Percentiles rank a stretch among this genome's conserved stretches.
Conservation (phyloP, 2,797 vertebrate genomes). For the Coranthus polyacanthus region DNA sequence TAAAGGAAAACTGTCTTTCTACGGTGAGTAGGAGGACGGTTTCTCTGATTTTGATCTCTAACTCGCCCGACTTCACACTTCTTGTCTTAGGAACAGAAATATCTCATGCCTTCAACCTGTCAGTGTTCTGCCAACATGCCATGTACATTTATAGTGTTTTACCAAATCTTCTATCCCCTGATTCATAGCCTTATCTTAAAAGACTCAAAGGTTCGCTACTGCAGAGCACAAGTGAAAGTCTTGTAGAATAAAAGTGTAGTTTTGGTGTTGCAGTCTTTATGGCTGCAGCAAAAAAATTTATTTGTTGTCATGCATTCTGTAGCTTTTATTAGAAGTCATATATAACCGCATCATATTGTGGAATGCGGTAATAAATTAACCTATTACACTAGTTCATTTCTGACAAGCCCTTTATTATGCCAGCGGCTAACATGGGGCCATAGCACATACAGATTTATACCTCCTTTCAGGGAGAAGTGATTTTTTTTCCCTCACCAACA, state of each 20-base stretch:
- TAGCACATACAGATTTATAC: constrained; percentile 66
- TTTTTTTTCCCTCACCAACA: constrained; percentile 63
- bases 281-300: constrained; percentile 54
- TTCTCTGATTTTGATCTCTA: constrained; percentile 55
- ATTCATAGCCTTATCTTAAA: constrained; percentile 31
- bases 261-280: constrained; percentile 31
- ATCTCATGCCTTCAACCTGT: constrained; percentile 24
- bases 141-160: constrained; percentile 45
- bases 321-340: constrained; percentile 71
- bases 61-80: constrained; percentile 22
- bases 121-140: constrained; percentile 34
- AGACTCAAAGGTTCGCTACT: constrained; percentile 22
- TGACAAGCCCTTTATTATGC: constrained; percentile 76
- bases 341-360: constrained; percentile 68
- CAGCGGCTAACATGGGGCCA: constrained; percentile 54
- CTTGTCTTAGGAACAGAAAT: constrained; percentile 25
- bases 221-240: constrained; percentile 42
- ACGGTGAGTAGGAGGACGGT: constrained; percentile 84
- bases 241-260: constrained; percentile 28
- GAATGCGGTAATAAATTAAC: constrained; percentile 73
- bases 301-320: constrained; percentile 72
- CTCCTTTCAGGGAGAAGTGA: constrained; percentile 61
- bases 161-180: constrained; percentile 18
- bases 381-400: constrained; percentile 74
- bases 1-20: constrained; percentile 93